These are phyloP conservation scores for Muricea muricata DNA, from an alignment of 92 coral and sea anemone species.

Conservation along the genomic window DNA sequence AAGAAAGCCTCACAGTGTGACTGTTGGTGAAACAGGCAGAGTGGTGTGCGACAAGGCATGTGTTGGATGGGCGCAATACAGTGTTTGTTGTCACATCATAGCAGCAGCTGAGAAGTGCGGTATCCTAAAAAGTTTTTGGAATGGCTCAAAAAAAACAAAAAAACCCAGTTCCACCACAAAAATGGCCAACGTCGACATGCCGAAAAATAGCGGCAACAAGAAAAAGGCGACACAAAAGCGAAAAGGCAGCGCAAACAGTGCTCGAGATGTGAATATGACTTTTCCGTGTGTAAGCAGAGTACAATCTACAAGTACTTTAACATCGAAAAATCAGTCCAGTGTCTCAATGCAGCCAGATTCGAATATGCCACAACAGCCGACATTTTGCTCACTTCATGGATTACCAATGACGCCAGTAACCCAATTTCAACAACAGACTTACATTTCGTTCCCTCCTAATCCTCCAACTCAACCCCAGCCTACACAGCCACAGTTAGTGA, in stretches of 20 bases:
- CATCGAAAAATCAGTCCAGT: too few species aligned
- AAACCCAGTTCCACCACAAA: background rate
- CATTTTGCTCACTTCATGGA: background rate
- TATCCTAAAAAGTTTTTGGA: background rate
- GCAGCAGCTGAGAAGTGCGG: background rate
- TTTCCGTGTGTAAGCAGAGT: background rate
- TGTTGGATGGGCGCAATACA: constrained; percentile 4
- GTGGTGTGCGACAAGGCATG: constrained; percentile 37
- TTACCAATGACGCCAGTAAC: background rate
- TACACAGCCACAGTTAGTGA: background rate
- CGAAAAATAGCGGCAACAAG: constrained; percentile 31
- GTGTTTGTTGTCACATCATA: background rate
- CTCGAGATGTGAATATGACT: background rate
- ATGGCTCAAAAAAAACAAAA: background rate
- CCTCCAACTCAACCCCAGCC: background rate
- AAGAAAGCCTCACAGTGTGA: constrained; percentile 7
- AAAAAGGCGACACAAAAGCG: constrained; percentile 35
- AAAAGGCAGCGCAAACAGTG: background rate
- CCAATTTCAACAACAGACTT: background rate
- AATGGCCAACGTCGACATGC: constrained; percentile 33
- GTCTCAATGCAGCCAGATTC: too few species aligned
- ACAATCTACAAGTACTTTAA: too few species aligned
- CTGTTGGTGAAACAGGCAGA: constrained; percentile 31
- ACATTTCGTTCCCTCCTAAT: background rate
- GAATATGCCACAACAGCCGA: background rate